Conservation (phyloP, 1,140 invertebrate species). For the Bombus consobrinus region DNA sequence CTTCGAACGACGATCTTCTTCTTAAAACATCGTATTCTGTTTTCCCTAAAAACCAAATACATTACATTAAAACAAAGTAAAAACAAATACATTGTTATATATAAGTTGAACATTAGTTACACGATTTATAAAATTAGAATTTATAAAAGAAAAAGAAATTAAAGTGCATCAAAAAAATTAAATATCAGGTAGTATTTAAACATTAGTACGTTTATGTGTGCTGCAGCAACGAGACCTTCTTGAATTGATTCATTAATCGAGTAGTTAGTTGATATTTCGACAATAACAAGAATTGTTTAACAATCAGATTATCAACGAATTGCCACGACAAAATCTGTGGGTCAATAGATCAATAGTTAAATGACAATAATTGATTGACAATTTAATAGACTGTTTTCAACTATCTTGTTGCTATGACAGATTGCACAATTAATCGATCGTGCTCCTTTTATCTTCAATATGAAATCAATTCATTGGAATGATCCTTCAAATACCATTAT, state of each 20-base stretch:
- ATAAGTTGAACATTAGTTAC: not conserved
- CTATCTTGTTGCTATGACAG: not conserved
- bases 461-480: not conserved
- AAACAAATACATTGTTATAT: not conserved
- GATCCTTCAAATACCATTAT: not conserved
- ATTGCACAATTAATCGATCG: conserved; percentile 10
- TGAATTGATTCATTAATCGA: not conserved
- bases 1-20: conserved; percentile 58
- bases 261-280: not conserved
- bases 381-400: conserved; percentile 8
- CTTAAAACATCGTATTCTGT: conserved; percentile 58
- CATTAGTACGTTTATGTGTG: too few species aligned
- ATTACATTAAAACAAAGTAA: too few species aligned
- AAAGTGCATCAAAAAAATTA: not conserved
- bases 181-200: not conserved
- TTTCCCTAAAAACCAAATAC: conserved; percentile 26
- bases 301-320: not conserved
- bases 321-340: conserved; percentile 9
- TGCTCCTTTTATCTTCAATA: not conserved
- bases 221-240: not conserved
- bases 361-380: not conserved
- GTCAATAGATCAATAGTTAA: conserved; percentile 37
- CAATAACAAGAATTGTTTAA: conserved; percentile 15
- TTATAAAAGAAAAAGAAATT: not conserved
- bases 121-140: too few species aligned